Base-by-base conservation (phyloP, 2,113 vertebrate species). In the Daboia siamensis region DNA sequence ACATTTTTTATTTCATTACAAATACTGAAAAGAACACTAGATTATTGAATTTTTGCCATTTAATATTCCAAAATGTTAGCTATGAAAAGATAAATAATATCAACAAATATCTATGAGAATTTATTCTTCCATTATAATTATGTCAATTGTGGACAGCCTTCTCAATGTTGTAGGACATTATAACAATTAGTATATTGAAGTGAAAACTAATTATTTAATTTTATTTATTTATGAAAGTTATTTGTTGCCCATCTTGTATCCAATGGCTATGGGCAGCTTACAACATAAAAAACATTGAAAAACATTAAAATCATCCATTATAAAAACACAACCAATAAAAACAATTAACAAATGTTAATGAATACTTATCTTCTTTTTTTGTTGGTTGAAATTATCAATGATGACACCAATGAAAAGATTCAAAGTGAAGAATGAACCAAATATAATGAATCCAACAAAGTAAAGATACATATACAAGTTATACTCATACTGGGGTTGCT, bases 371-470 rank as follows among this genome's bases (percentile, higher is more conserved):
- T 99, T 99, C 97, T 98, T 99, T 97, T 99, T 99, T 95, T 99
- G 99, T 96, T 99, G 99, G 95, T 99, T 99, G 97, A 99, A 99
- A 95, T 99, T 99, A 97, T 99, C 99, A 94, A 99, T 99, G 95
- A 99, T 98, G 94, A 99, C 99, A 93, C 99, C 99, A 98, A 99
- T 99, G 94, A 99, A 99, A 92, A 99, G 98, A 92, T 99, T 99
- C 88, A 99, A 97, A 55, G 99, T 99, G 96, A 99, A 99, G 97
- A 99, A 99, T 0, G 99, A 98, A 91, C 99, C 99, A 92, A 99
- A 99, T 95, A 99, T 98, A 94, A 99, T 99, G 97, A 99, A 99
- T 94, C 98, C 95, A 94, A 99, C 99, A 97, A 99, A 99, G 96
- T 99, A 99, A 90, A 98, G 0, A 95, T 99, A 99, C 99, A 99